Conservation (phyloP, 2,113 vertebrate species). For the Puffinus mauretanicus region DNA sequence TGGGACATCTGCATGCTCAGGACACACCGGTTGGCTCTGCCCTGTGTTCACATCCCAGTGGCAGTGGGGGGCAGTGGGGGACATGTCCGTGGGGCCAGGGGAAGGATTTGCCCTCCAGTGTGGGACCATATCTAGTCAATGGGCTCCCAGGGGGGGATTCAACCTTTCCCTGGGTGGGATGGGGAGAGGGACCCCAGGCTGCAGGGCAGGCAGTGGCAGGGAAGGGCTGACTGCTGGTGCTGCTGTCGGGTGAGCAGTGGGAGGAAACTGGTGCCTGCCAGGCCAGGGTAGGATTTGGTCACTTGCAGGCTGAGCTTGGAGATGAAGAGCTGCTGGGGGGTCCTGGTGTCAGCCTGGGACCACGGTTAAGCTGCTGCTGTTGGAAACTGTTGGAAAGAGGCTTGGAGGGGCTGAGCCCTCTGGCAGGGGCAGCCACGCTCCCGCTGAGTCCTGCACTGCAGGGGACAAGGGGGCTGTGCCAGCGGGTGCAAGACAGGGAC, state of each 20-base stretch:
- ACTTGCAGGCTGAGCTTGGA: not conserved
- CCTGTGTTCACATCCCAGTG: not conserved
- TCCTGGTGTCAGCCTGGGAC: not conserved
- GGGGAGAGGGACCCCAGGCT: not conserved
- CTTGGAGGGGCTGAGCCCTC: not conserved
- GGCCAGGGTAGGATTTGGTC: not conserved
- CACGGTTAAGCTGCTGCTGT: not conserved
- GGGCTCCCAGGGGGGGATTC: not conserved
- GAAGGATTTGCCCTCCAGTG: accelerated
- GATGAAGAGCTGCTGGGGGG: not conserved
- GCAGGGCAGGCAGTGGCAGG: not conserved
- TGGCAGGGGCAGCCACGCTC: not conserved
- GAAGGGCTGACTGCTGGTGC: not conserved
- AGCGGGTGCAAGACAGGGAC: accelerated
- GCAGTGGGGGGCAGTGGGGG: not conserved
- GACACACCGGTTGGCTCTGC: not conserved
- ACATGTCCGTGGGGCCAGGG: not conserved
- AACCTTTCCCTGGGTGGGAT: not conserved
- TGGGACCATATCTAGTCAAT: not conserved
- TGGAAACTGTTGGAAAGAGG: not conserved
- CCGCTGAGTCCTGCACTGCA: accelerated
- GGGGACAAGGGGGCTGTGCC: not conserved
- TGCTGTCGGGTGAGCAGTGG: not conserved
- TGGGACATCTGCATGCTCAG: accelerated
- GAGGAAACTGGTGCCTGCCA: not conserved